Evolutionary conservation across 1,140 invertebrate species (phyloP), one percentile per base, ranked within the genome.

Genomic region (Forficula auricularia): DNA sequence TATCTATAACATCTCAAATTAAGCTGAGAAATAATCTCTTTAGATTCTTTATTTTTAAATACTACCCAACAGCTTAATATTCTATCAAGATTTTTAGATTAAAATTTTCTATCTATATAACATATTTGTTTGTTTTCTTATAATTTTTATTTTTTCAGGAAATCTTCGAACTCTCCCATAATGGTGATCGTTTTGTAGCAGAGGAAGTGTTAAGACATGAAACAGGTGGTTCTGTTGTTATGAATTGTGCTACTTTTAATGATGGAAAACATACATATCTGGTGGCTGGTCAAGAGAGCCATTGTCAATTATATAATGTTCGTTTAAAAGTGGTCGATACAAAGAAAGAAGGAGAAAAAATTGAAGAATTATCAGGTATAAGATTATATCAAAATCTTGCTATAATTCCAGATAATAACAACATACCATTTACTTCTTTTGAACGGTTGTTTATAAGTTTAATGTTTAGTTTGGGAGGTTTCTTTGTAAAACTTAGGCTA

Each of bases 231-330:
- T 82, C 77, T 57, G 86, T 90, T 34, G 82, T 92, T 0, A 94
- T 94, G 89, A 92, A 91, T 53, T 84, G 82, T 58, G 71, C 79
- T 7, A 68, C 75, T 9, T 66, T 67, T 16, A 77, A 70, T 52
- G 68, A 77, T 62, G 72, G 67, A 0, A 73, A 78, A 50, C 68
- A 73, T 50, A 77, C 76, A 7, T 81, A 79, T 58, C 59, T 94
- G n/a, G 82, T 81, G 15, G 84, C 83, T 31, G 89, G 88, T 2
- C 82, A 90, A 63, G 87, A 94, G 66, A 87, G 80, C 40, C 80
- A 87, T 53, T 92, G 87, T 61, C 83, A 89, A 53, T 64, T 91
- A 47, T 92, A 91, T 56, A 75, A 73, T 57, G 75, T 94, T 0
- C 79, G 79, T 55, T 71, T 77, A 35, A 73, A 76, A 44, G 65